Evolutionary conservation across 2,888 invertebrate species (phyloP).

Genomic region (Cetonia aurata): DNA sequence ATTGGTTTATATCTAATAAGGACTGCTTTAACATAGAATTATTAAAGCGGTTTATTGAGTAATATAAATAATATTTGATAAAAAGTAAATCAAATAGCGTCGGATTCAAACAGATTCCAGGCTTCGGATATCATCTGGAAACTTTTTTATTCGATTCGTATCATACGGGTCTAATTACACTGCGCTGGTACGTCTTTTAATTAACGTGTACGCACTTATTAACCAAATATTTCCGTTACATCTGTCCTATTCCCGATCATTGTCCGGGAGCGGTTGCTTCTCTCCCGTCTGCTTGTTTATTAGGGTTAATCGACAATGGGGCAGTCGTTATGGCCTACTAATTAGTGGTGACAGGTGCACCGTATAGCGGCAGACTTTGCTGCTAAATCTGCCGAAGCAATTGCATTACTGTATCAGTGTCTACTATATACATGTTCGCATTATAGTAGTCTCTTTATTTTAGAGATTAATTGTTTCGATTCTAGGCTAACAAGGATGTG

Average conservation of each 20-base stretch:
- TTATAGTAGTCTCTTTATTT: conserved; percentile 8
- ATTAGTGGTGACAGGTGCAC: conserved; percentile 67
- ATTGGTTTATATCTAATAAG: too few relatives aligned
- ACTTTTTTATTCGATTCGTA: conserved; percentile 15
- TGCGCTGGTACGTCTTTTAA: conserved; percentile 31
- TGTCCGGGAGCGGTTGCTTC: conserved; percentile 12
- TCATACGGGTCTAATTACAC: conserved; percentile 16
- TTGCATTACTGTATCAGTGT: conserved; percentile 42
- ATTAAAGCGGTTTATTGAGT: too few relatives aligned
- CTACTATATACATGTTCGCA: conserved; percentile 9
- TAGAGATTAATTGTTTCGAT: too few relatives aligned
- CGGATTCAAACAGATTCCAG: not conserved
- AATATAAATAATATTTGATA: too few relatives aligned
- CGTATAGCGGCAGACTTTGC: conserved; percentile 60
- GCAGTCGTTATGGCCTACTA: conserved; percentile 66
- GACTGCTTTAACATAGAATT: too few relatives aligned
- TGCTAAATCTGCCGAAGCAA: conserved; percentile 48
- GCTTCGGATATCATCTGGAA: not conserved
- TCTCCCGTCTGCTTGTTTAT: conserved; percentile 57
- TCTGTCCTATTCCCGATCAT: conserved; percentile 36
- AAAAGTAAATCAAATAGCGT: too few relatives aligned
- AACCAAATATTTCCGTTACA: conserved; percentile 38
- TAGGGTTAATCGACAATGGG: conserved; percentile 66
- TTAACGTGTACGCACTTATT: conserved; percentile 36
- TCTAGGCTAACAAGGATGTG: too few relatives aligned